Evolutionary conservation across 2,888 invertebrate genomes (phyloP), one percentile per base, ranked within the genome.

Genomic region (Agonopterix arenella): DNA sequence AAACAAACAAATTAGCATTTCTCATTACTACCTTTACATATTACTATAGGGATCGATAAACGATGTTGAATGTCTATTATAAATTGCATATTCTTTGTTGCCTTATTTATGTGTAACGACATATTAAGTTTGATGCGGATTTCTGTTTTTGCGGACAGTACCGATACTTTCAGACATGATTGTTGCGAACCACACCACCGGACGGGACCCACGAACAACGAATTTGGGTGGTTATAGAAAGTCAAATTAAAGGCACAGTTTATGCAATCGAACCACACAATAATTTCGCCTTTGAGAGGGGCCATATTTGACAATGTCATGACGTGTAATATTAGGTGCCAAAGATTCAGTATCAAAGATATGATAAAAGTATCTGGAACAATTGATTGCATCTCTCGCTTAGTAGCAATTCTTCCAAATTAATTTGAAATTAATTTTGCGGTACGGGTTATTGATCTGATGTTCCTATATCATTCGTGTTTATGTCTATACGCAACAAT

Each of bases 271-370:
- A 62, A 60, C 66, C 59, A 56, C 55, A 62, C 64, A 58, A 28
- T 28, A 56, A 64, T 63, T 63, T 66, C 70, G 73, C 67, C 69
- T 66, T 64, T 61, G 47, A 55, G 8, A 66, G 68, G 73, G 76
- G 70, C 65, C 72, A 68, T 66, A 60, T 60, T 65, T 66, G 69
- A 73, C 69, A 71, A 73, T 70, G 72, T 67, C 74, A 68, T 67
- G 75, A 80, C 71, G 70, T 79, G 68, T 70, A 73, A 65, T 70
- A 77, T 84, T 83, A 83, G 84, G 88, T 89, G 89, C 89, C 89
- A 89, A 89, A 89, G 89, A 89, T 76, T 80, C 80, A 78, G 76
- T 84, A 89, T 88, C 88, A 88, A 89, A 88, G 89, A 84, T 76
- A 69, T 64, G 66, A 55, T 59, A 66, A 62, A 66, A 64, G 73